Conservation (phyloP, 2,888 invertebrate genomes). For the Polyommatus iphigenia region DNA sequence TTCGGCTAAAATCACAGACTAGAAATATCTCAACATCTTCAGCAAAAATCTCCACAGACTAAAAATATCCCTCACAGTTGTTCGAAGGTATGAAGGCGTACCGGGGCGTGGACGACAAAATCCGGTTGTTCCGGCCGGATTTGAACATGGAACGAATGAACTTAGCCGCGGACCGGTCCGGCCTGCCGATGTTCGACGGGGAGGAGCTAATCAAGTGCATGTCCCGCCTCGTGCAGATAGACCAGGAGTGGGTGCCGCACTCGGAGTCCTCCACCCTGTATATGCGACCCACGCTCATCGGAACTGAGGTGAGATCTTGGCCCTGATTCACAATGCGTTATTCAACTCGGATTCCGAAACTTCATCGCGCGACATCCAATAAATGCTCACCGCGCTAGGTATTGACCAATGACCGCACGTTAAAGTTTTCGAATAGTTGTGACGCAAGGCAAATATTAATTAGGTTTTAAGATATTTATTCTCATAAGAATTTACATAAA, state of each 20-base stretch:
- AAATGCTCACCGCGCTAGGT: too few relatives aligned
- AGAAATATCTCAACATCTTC: background rate
- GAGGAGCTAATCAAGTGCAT: slow-evolving; percentile 92
- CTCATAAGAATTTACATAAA: too few relatives aligned
- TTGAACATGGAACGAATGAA: slow-evolving; percentile 97
- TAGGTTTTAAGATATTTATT: too few relatives aligned
- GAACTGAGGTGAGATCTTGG: slow-evolving; percentile 91
- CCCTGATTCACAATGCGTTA: too few relatives aligned
- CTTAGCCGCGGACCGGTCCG: slow-evolving; percentile 88
- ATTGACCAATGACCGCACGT: too few relatives aligned
- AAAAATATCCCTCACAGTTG: slow-evolving; percentile 79
- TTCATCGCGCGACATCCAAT: too few relatives aligned
- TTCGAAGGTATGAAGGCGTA: slow-evolving; percentile 99
- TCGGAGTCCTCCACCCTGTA: slow-evolving; percentile 94
- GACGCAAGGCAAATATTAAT: too few relatives aligned
- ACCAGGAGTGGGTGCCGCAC: slow-evolving; percentile 99
- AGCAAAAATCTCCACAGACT: background rate
- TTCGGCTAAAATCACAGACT: too few relatives aligned
- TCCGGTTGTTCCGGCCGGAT: slow-evolving; percentile 96
- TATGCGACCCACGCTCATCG: slow-evolving; percentile 97
- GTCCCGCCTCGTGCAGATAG: slow-evolving; percentile 91
- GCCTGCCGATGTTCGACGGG: slow-evolving; percentile 93
- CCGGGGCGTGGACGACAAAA: slow-evolving; percentile 93
- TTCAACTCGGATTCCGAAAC: too few relatives aligned
- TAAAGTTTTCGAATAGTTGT: too few relatives aligned